phyloP scores from a whole-genome alignment of 2,888 invertebrate species.

The Tridacna crocea region DNA sequence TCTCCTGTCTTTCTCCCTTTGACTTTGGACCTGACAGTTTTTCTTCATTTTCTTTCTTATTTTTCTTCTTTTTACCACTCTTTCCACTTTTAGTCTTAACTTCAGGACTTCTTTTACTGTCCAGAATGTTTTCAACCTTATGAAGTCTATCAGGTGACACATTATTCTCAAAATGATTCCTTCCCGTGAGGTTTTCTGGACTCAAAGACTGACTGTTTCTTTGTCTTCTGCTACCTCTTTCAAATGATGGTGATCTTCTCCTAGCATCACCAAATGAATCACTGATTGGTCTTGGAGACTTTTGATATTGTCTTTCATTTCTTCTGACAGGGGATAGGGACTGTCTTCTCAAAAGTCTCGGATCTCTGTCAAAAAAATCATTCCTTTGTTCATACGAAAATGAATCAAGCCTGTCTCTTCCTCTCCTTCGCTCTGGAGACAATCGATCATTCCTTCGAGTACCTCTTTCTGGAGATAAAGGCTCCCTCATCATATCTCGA shows the following conservation, averaged over 20 bases:
- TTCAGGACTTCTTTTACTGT: neutral
- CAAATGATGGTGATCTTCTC: neutral
- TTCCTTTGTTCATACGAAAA: neutral
- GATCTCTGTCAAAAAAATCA: constrained; percentile 5
- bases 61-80: constrained; percentile 1
- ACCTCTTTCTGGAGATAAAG: constrained; percentile 3
- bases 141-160: constrained; percentile 15
- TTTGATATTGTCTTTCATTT: constrained; percentile 2
- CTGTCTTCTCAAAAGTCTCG: constrained; percentile 4
- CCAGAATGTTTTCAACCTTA: neutral
- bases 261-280: constrained; percentile 1
- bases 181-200: neutral
- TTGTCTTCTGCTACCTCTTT: neutral
- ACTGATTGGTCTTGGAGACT: neutral
- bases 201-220: neutral
- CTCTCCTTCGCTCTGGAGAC: constrained; percentile 1
- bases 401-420: neutral
- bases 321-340: constrained; percentile 18
- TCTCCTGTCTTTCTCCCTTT: constrained; percentile 13
- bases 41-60: neutral
- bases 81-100: constrained; percentile 16
- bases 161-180: neutral
- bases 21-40: neutral
- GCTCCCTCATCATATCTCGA: constrained; percentile 5
- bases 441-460: constrained; percentile 1